Conservation (phyloP, 2,797 vertebrate genomes). For the Melopsittacus undulatus region DNA sequence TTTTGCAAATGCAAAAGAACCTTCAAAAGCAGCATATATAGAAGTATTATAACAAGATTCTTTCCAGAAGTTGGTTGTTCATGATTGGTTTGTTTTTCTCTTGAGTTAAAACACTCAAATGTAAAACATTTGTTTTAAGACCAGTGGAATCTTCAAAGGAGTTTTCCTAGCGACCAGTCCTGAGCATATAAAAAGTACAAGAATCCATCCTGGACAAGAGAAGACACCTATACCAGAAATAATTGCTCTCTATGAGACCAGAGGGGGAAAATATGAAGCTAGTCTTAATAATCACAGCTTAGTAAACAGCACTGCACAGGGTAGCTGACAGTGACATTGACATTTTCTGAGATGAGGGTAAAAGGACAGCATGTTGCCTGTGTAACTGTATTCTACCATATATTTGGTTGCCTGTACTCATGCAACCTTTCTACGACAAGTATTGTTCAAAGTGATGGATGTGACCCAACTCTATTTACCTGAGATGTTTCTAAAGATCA, state of each 20-base stretch:
- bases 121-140: not conserved
- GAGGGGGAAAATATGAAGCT: not conserved
- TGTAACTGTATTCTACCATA: not conserved
- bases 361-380: fast-evolving
- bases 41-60: not conserved
- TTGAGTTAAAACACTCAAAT: not conserved
- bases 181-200: not conserved
- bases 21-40: not conserved
- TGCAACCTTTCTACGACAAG: not conserved
- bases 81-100: not conserved
- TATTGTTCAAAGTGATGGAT: not conserved
- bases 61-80: not conserved
- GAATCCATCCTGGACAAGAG: not conserved
- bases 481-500: not conserved
- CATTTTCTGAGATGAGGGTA: not conserved
- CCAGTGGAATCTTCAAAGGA: not conserved
- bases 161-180: not conserved
- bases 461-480: not conserved
- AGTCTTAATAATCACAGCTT: not conserved
- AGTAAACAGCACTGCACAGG: not conserved
- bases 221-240: not conserved
- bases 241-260: not conserved
- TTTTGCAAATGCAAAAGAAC: not conserved
- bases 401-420: not conserved
- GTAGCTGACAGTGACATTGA: not conserved